A percentile compares a stretch with the other conserved stretches of the same genome.
phyloP scores from a whole-genome alignment of 2,888 invertebrate species.

The Melieria omissa region DNA sequence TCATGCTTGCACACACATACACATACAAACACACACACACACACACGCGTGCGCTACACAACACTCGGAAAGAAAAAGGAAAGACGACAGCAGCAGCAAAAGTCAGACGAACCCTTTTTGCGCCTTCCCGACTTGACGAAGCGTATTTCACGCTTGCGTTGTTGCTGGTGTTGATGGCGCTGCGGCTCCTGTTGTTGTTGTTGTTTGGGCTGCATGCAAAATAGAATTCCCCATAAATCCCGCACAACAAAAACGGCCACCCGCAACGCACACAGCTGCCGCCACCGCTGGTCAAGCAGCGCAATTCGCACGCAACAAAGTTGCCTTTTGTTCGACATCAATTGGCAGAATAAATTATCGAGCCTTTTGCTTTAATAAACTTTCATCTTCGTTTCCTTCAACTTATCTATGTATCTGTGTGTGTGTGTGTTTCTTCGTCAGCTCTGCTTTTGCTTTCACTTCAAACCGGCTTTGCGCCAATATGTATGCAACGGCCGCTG shows the following conservation, averaged over 20 bases:
- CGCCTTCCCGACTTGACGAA: background rate
- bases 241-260: no score
- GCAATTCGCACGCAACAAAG: conserved; percentile 14
- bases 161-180: conserved; percentile 17
- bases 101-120: background rate
- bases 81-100: background rate
- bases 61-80: background rate
- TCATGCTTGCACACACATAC: conserved; percentile 5
- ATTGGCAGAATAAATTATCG: conserved; percentile 41
- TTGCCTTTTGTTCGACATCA: conserved; percentile 32
- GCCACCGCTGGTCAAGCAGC: conserved; percentile 14
- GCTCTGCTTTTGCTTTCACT: background rate
- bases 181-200: conserved; percentile 26
- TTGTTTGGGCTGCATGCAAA: conserved; percentile 38
- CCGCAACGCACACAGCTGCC: background rate
- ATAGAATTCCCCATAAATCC: conserved; percentile 35
- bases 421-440: background rate
- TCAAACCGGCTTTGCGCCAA: background rate
- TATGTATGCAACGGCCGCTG: background rate
- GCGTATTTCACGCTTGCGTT: conserved; percentile 16
- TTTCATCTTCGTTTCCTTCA: conserved; percentile 18
- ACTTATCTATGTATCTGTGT: background rate
- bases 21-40: background rate
- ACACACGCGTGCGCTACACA: background rate
- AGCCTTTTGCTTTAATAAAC: conserved; percentile 19